Evolutionary conservation across 1,140 invertebrate genomes (phyloP).

Genomic region (Lepidurus apus): DNA sequence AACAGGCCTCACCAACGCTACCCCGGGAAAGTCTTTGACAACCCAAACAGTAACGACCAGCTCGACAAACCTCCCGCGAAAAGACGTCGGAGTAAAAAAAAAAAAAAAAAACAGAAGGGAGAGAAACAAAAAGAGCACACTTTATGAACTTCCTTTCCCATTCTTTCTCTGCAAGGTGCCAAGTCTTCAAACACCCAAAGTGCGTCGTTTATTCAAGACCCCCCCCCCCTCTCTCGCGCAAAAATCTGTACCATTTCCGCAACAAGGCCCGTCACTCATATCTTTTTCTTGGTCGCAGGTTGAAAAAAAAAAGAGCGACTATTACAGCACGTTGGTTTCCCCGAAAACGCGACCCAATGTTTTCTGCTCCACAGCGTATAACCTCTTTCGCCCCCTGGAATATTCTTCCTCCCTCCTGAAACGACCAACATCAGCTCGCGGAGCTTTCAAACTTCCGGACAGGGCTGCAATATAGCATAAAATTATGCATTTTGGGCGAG

Average conservation of each 20-base stretch:
- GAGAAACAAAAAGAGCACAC: background rate
- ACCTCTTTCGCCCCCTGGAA: background rate
- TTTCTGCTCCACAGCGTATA: background rate
- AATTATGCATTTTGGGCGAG: conserved; percentile 21
- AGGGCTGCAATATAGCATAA: conserved; percentile 4
- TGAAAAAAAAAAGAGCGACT: background rate
- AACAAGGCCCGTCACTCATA: conserved; percentile 1
- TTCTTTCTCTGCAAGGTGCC: conserved; percentile 18
- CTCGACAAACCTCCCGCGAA: background rate
- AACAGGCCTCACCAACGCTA: background rate
- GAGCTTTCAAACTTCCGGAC: conserved; percentile 18
- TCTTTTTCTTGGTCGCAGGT: background rate
- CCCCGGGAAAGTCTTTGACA: background rate
- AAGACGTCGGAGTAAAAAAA: background rate
- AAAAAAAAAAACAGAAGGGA: background rate
- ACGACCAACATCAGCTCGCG: background rate
- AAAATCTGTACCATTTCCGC: conserved; percentile 21
- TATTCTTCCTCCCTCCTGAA: background rate
- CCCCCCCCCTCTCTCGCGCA: background rate
- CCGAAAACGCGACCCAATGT: background rate
- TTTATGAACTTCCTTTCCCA: background rate
- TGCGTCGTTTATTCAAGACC: background rate
- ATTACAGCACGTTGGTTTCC: background rate
- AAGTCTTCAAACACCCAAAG: background rate
- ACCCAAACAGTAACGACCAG: background rate